phyloP scores from a whole-genome alignment of 2,888 invertebrate species.

The Nomada ruficornis region DNA sequence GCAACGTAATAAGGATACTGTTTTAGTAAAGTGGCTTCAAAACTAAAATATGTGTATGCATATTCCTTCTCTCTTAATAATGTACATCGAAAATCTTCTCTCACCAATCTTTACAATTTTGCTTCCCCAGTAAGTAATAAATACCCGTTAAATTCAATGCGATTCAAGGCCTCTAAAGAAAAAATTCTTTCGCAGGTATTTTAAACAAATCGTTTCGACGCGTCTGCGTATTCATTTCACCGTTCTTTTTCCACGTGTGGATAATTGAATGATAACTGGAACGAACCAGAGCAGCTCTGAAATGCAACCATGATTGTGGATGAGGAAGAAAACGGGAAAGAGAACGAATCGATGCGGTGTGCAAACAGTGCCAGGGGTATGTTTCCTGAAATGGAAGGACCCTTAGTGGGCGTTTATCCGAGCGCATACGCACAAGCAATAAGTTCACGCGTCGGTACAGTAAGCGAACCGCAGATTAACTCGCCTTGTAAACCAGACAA shows the following conservation, averaged over 20 bases:
- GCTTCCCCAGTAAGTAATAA: too few relatives aligned
- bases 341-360: slow-evolving; percentile 76
- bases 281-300: slow-evolving; percentile 35
- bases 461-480: slow-evolving; percentile 57
- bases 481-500: slow-evolving; percentile 57
- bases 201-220: too few relatives aligned
- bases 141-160: neutral
- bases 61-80: too few relatives aligned
- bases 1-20: too few relatives aligned
- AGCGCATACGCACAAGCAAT: slow-evolving; percentile 73
- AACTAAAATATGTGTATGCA: too few relatives aligned
- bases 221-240: slow-evolving; percentile 15
- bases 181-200: too few relatives aligned
- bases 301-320: slow-evolving; percentile 53
- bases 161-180: too few relatives aligned
- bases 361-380: slow-evolving; percentile 72
- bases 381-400: slow-evolving; percentile 80
- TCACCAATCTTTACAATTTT: too few relatives aligned
- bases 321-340: slow-evolving; percentile 66
- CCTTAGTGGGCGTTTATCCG: slow-evolving; percentile 75
- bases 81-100: too few relatives aligned
- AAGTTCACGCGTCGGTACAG: slow-evolving; percentile 63
- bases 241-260: neutral
- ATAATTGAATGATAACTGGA: neutral
- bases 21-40: too few relatives aligned